phyloP scores from a whole-genome alignment of 2,113 vertebrate species.

The Tichodroma muraria region DNA sequence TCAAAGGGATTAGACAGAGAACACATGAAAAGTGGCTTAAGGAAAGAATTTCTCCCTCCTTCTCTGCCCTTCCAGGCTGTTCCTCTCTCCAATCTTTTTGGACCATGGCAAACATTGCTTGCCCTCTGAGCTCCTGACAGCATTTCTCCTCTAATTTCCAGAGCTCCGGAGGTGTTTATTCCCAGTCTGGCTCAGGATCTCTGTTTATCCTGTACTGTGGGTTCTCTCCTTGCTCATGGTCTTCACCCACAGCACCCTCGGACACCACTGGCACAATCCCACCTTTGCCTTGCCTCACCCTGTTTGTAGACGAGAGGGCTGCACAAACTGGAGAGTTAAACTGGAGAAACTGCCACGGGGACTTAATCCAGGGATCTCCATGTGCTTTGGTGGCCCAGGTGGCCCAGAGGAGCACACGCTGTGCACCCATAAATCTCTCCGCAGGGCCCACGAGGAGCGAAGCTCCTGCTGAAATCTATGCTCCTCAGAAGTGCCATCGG shows the following conservation, averaged over 20 bases:
- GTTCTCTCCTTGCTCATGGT: not conserved
- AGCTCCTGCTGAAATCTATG: not conserved
- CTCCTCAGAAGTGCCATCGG: not conserved
- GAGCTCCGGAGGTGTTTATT: not conserved
- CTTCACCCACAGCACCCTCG: not conserved
- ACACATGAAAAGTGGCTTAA: not conserved
- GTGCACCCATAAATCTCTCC: not conserved
- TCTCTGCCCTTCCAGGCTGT: not conserved
- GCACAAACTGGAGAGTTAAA: not conserved
- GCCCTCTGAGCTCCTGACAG: not conserved
- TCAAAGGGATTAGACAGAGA: not conserved
- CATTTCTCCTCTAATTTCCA: not conserved
- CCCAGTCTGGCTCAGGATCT: not conserved
- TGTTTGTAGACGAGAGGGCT: fast-evolving
- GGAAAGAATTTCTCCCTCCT: not conserved
- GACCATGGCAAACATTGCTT: not conserved
- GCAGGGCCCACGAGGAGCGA: not conserved
- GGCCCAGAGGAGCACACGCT: not conserved
- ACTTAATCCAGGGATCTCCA: not conserved
- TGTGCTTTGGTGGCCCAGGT: not conserved
- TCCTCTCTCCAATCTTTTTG: not conserved
- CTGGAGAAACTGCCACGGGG: not conserved
- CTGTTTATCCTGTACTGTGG: not conserved
- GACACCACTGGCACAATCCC: fast-evolving
- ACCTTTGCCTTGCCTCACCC: too few species aligned